These are phyloP conservation scores for Campoletis raptor DNA, from an alignment of 2,888 invertebrate genomes.

Conservation along the genomic window DNA sequence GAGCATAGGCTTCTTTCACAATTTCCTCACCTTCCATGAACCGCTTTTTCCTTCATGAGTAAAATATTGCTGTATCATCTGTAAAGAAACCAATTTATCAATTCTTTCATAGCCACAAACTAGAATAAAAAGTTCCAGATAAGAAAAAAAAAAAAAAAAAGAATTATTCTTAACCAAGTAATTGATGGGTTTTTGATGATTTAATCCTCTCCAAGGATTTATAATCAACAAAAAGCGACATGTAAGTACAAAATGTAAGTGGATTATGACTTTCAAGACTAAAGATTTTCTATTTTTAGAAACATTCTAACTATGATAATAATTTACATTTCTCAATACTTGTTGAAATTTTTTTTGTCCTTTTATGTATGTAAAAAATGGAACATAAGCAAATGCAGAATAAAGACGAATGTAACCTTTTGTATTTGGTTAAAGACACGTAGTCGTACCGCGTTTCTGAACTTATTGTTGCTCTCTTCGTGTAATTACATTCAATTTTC, in stretches of 20 bases:
- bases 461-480: constrained; percentile 69
- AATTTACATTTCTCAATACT: not conserved
- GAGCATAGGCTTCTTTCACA: not conserved
- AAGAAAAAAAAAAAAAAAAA: not conserved
- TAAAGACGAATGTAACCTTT: not conserved
- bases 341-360: not conserved
- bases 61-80: not conserved
- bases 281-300: no score
- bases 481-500: constrained; percentile 71
- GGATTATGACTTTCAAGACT: not conserved
- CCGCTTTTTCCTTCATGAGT: not conserved
- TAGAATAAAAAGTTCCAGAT: not conserved
- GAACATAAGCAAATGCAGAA: not conserved
- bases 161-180: not conserved
- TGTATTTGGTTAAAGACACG: constrained; percentile 31
- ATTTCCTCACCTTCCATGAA: not conserved
- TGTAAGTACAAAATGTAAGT: no score
- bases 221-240: not conserved
- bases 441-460: constrained; percentile 59
- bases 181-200: not conserved
- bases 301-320: no score
- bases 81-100: not conserved
- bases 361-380: not conserved
- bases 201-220: not conserved
- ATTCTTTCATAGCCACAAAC: not conserved